phyloP scores from a whole-genome alignment of 23 tunicate genomes.

The Halocynthia roretzi region DNA sequence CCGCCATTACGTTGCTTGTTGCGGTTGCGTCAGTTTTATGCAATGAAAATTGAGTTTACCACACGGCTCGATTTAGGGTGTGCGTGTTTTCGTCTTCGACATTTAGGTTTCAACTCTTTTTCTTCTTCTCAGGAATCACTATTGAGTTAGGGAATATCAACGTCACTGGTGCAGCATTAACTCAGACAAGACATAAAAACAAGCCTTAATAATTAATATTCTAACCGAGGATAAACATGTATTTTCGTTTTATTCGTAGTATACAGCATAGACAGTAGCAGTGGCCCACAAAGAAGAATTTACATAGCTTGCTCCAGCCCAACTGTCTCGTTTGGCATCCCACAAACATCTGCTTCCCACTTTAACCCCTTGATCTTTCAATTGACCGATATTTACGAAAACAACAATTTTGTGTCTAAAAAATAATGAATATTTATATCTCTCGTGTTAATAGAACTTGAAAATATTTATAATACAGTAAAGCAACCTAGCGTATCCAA shows the following conservation, averaged over 20 bases:
- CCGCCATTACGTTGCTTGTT: too few relatives aligned
- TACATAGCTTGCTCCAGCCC: conserved; percentile 58
- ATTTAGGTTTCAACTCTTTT: too few relatives aligned
- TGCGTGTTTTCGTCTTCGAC: too few relatives aligned
- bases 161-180: too few relatives aligned
- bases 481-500: conserved; percentile 58
- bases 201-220: too few relatives aligned
- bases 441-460: background rate
- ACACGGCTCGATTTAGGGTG: too few relatives aligned
- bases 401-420: conserved; percentile 67
- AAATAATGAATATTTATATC: background rate
- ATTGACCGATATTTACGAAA: conserved; percentile 68
- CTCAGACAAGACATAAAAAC: too few relatives aligned
- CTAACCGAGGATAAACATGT: too few relatives aligned
- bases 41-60: too few relatives aligned
- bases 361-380: conserved; percentile 61
- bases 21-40: too few relatives aligned
- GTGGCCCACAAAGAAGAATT: conserved; percentile 74
- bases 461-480: background rate
- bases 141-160: too few relatives aligned
- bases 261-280: conserved; percentile 78
- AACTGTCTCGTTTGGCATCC: conserved; percentile 75
- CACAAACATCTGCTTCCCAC: conserved; percentile 71
- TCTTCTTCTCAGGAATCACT: too few relatives aligned
- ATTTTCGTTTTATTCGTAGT: conserved; percentile 38